These are phyloP conservation scores for Zosterops hypoxanthus DNA, from an alignment of 2,113 vertebrate species.

Conservation along the genomic window DNA sequence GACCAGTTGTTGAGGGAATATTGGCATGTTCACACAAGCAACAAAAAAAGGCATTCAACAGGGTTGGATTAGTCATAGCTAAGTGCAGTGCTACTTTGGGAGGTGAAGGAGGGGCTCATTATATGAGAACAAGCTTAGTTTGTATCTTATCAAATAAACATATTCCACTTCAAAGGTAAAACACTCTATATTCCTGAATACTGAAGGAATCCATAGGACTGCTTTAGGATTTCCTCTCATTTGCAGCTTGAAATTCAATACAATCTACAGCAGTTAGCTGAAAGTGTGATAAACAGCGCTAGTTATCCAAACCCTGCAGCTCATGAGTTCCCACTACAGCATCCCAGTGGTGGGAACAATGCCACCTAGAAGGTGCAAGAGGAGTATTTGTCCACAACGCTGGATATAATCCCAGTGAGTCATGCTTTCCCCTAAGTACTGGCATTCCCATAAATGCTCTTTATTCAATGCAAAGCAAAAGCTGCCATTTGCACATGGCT, in stretches of 20 bases:
- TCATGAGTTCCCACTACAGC: neutral
- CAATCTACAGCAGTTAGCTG: neutral
- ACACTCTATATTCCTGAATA: neutral
- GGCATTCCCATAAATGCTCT: neutral
- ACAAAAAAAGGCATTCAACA: neutral
- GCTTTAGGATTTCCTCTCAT: neutral
- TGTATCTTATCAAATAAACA: neutral
- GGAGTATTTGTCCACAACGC: neutral
- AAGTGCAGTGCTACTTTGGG: neutral
- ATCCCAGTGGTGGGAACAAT: neutral
- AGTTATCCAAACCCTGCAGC: neutral
- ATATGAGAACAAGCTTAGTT: neutral
- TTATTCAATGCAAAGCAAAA: neutral
- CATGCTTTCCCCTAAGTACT: neutral
- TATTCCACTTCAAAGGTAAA: neutral
- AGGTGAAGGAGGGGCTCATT: neutral
- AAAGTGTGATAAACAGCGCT: neutral
- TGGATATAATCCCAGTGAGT: neutral
- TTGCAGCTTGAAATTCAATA: neutral
- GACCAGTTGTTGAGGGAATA: neutral
- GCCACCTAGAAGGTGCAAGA: neutral
- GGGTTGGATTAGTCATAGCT: neutral
- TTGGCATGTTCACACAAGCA: neutral
- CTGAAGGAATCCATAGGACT: neutral
- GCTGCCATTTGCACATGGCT: neutral